phyloP scores from a whole-genome alignment of 2,888 invertebrate genomes.

The Acleris emargana region DNA sequence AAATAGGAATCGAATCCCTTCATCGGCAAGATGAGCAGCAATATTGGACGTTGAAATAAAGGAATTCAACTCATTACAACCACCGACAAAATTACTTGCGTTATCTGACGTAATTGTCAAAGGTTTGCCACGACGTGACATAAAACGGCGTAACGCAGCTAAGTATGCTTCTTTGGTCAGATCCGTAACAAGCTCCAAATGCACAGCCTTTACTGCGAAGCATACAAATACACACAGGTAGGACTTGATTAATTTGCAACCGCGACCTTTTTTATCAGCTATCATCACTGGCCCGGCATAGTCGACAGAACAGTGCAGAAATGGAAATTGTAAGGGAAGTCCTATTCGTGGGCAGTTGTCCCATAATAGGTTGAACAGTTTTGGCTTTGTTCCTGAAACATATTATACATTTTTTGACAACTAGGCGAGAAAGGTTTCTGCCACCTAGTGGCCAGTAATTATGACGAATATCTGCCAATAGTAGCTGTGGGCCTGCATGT shows the following conservation, averaged over 20 bases:
- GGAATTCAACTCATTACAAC: slow-evolving; percentile 9
- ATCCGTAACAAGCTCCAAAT: slow-evolving; percentile 8
- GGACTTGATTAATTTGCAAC: not conserved
- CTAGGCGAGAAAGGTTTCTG: too few relatives aligned
- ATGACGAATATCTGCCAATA: too few relatives aligned
- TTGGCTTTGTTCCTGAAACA: not conserved
- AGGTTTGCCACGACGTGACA: slow-evolving; percentile 18
- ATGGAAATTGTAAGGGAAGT: not conserved
- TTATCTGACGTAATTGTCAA: slow-evolving; percentile 20
- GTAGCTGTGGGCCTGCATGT: too few relatives aligned
- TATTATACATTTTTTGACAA: too few relatives aligned
- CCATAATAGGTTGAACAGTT: not conserved
- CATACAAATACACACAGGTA: too few relatives aligned
- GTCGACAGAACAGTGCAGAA: not conserved
- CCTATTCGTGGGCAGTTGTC: not conserved
- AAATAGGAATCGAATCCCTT: not conserved
- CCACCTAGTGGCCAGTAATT: too few relatives aligned
- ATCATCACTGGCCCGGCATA: not conserved
- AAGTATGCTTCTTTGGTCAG: slow-evolving; percentile 10
- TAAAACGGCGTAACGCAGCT: slow-evolving; percentile 2
- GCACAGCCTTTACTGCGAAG: too few relatives aligned
- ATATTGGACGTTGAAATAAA: slow-evolving; percentile 7
- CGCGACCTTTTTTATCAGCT: not conserved
- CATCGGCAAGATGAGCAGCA: not conserved
- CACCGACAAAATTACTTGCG: slow-evolving; percentile 18